These are phyloP conservation scores for Mionectes macconnelli DNA, from an alignment of 2,113 vertebrate species.

Conservation along the genomic window DNA sequence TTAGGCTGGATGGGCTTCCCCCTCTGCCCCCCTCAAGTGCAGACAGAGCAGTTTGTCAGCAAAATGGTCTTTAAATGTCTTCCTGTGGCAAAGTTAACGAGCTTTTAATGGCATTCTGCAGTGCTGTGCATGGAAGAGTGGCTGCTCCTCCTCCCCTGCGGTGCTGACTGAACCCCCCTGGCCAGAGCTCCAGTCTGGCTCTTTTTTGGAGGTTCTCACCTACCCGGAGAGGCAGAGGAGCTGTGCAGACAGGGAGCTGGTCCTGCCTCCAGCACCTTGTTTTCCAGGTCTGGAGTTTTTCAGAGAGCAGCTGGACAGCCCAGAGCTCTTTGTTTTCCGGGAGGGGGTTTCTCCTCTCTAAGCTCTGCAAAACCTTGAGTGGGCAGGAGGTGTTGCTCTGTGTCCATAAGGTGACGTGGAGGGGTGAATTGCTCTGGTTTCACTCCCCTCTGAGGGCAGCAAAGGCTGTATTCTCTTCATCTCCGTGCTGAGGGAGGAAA, in stretches of 20 bases:
- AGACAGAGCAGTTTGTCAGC: neutral
- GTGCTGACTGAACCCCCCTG: neutral
- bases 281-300: neutral
- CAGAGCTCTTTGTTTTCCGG: neutral
- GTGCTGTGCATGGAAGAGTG: neutral
- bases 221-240: neutral
- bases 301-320: neutral
- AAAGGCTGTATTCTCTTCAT: neutral
- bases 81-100: neutral
- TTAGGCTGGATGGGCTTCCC: neutral
- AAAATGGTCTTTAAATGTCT: slow-evolving; percentile 5
- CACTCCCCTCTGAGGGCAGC: neutral
- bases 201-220: neutral
- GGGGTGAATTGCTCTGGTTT: neutral
- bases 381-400: neutral
- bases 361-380: neutral
- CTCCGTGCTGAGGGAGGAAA: neutral
- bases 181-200: neutral
- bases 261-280: neutral
- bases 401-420: neutral
- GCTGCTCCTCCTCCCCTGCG: neutral
- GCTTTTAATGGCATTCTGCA: slow-evolving; percentile 21
- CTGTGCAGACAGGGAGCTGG: neutral
- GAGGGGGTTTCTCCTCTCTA: neutral
- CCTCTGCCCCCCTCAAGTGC: neutral